Evolutionary conservation across 2,113 vertebrate species (phyloP), one percentile per base, ranked within the genome.

Genomic region (Hypocryptadius cinnamomeus): DNA sequence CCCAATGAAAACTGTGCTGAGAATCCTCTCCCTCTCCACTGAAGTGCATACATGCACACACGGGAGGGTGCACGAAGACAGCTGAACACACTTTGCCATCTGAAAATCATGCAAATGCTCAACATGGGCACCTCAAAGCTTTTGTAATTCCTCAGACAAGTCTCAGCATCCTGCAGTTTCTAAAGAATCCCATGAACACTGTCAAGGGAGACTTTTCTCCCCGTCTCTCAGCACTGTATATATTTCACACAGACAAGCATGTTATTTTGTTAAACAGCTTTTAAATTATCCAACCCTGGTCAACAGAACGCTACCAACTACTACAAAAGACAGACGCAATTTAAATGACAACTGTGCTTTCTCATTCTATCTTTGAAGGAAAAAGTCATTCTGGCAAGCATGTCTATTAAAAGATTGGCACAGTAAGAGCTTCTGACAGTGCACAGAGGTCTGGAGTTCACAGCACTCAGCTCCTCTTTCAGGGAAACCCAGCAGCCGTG

Each of bases 341-440:
- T 96, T 96, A 93, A 94, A 94, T 89, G 89, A 94, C 87, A 95
- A 82, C 54, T 91, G 77, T 42, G 87, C 94, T 95, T 94, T 57
- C 92, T 81, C 95, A 94, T 83, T 96, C 84, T 53, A 10, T 74
- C 79, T 89, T 77, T 89, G 80, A 90, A 91, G 68, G 42, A 37
- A 94, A 59, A 96, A 96, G 95, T 92, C 53, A 56, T 84, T 77
- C 84, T 95, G 92, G 94, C 90, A 96, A 92, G 70, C 80, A 53
- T 35, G 91, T 84, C 92, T 96, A 91, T 87, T 95, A 94, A 97
- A 96, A 96, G 90, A 93, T 94, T 94, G 88, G 84, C 87, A 90
- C 88, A 92, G 76, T 61, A 21, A 94, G 79, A 92, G 91, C 77
- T 72, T 57, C 85, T 95, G 91, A 90, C 87, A 73, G 80, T 13